These are phyloP conservation scores for Myotis findleyi DNA, from an alignment of 2,797 vertebrate species.

Conservation along the genomic window DNA sequence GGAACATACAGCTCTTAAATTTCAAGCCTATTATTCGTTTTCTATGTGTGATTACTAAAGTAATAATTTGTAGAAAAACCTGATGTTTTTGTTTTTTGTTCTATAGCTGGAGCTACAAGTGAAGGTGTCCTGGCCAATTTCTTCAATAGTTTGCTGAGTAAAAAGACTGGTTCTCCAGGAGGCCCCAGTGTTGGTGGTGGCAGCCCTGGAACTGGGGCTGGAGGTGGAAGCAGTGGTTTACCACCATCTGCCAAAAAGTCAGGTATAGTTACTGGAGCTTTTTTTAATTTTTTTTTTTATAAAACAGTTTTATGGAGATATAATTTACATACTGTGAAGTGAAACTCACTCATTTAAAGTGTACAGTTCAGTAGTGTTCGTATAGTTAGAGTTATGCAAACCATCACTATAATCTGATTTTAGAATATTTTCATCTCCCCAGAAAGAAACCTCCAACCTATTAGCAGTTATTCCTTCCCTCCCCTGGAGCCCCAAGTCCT, in stretches of 20 bases:
- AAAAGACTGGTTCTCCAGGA: slow-evolving; percentile 96
- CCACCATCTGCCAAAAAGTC: slow-evolving; percentile 97
- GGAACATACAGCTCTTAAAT: background rate
- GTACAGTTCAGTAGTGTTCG: background rate
- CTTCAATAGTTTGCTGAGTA: slow-evolving; percentile 98
- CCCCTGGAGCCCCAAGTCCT: too few relatives aligned
- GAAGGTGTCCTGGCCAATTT: slow-evolving; percentile 99
- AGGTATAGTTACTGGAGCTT: slow-evolving; percentile 86
- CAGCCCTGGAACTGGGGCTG: slow-evolving; percentile 88
- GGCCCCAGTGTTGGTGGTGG: slow-evolving; percentile 89
- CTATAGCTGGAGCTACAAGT: slow-evolving; percentile 95
- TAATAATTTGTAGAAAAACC: background rate
- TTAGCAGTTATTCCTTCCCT: background rate
- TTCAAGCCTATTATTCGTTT: background rate
- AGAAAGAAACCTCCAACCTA: background rate
- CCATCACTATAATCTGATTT: background rate
- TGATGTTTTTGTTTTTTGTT: slow-evolving; percentile 55
- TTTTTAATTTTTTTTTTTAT: too few relatives aligned
- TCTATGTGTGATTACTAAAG: background rate
- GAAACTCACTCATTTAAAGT: background rate
- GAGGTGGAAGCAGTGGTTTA: slow-evolving; percentile 90
- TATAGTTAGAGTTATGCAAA: background rate
- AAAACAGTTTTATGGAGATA: background rate
- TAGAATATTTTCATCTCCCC: background rate
- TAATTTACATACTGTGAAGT: background rate